A percentile compares a stretch with the other conserved stretches of the same genome.
These are phyloP conservation scores for Thyatira batis DNA, from an alignment of 2,888 invertebrate genomes.

Conservation along the genomic window DNA sequence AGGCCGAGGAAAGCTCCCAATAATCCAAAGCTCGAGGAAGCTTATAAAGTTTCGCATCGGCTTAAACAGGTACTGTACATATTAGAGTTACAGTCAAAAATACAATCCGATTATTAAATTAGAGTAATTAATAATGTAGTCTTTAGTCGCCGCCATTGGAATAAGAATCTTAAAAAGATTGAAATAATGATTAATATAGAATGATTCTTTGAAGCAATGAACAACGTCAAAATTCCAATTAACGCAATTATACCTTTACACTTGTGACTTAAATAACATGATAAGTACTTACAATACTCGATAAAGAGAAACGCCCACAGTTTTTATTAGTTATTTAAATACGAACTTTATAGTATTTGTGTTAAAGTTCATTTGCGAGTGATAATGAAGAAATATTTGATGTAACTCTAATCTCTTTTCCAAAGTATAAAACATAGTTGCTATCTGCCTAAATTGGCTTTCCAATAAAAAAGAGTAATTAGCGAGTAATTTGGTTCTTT, in stretches of 20 bases:
- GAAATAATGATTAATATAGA: no score
- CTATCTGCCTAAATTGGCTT: no score
- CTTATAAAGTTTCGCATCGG: slow-evolving; percentile 85
- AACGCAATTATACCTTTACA: background rate
- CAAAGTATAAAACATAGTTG: no score
- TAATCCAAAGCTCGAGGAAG: slow-evolving; percentile 89
- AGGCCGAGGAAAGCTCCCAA: slow-evolving; percentile 87
- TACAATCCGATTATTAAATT: background rate
- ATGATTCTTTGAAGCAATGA: no score
- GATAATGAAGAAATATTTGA: background rate
- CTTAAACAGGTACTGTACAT: slow-evolving; percentile 87
- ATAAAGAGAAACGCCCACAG: background rate
- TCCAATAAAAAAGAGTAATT: no score
- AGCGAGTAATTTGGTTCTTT: no score
- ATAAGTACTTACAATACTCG: background rate
- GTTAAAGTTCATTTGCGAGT: background rate
- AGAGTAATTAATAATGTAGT: background rate
- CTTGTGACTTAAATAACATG: background rate
- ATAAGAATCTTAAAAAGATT: background rate
- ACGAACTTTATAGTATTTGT: background rate
- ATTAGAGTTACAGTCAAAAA: no score
- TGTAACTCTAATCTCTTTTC: no score
- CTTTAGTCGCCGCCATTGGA: no score
- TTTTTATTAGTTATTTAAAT: background rate
- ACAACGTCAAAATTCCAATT: background rate